Base-by-base conservation (phyloP, 2,888 invertebrate species). In the Amitus sp. region DNA sequence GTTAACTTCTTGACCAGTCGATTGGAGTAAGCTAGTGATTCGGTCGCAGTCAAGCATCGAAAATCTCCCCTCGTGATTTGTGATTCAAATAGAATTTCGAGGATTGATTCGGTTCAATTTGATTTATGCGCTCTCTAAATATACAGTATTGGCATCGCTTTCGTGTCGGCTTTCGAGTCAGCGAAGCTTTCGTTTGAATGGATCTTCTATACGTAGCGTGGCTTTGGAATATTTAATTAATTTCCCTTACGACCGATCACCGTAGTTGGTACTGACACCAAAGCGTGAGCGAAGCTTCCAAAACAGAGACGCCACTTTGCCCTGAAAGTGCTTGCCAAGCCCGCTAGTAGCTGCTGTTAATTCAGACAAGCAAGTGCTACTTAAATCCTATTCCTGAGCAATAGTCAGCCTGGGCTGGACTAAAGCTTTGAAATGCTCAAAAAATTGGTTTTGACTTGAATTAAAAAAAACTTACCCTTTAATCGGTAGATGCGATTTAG, bases 291-390 rank as follows among this genome's bases (percentile, higher is more conserved):
- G 39, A 48, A 39, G 48, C 48, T 39, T 39, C 23, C 48, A 48
- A 48, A 48, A 48, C 27, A 39, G 6, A 48, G 48, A 12, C 18
- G 33, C 48, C 33, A 33, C 39, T 33, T 33, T 48, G 33, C 18
- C 19, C 39, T 15, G 48, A 39, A 39, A 48, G 48, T 37, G 48
- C 48, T 48, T 48, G 23, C 39, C 23, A 48, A 48, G 48, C 48
- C 55, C 52, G 47, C 47, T 47, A 58, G 49, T 59, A 65, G 66
- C 66, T 52, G 49, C 70, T 69, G 66, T 72, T 71, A 68, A 72
- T 65, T 70, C 68, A 47, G 67, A 60, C 64, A 64, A 68, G 67
- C 65, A 64, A 48, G 39, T 48, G 27, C 39, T 48, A 48, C 39
- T 27, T 13, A 39, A 48, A 48, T 48, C 48, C 48, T 48, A 39